A percentile compares a stretch with the other conserved stretches of the same genome.
Evolutionary conservation across 1,140 invertebrate species (phyloP).

Genomic region (Apis dorsata): DNA sequence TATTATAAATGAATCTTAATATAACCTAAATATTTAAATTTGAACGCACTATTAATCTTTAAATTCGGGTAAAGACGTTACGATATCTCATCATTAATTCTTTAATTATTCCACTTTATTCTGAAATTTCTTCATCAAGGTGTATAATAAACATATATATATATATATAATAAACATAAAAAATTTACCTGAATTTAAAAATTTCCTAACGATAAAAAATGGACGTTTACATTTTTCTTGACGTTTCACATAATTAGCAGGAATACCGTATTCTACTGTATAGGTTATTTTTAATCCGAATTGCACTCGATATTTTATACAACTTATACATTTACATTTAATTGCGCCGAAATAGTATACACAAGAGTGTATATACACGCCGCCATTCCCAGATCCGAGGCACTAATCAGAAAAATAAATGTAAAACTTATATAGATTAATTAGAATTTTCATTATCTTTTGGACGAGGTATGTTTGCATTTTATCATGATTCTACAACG

Average conservation of each 20-base stretch:
- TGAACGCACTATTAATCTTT: background rate
- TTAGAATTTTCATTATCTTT: background rate
- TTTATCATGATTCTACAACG: background rate
- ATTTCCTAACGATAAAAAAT: background rate
- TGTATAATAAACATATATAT: background rate
- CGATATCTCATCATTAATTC: background rate
- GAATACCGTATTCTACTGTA: conserved; percentile 19
- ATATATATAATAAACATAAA: background rate
- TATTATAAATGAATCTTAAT: background rate
- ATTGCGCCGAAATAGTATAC: conserved; percentile 33
- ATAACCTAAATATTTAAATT: conserved; percentile 1
- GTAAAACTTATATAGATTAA: background rate
- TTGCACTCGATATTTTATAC: conserved; percentile 52
- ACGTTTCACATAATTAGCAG: conserved; percentile 17
- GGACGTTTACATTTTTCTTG: background rate
- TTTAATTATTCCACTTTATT: background rate
- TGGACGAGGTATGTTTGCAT: background rate
- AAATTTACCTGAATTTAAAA: conserved; percentile 18
- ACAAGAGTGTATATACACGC: conserved; percentile 28
- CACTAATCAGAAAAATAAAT: conserved; percentile 17
- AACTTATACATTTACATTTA: conserved; percentile 46
- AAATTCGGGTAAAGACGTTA: conserved; percentile 4
- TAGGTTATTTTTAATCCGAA: conserved; percentile 31
- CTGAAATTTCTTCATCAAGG: background rate
- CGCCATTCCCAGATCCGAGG: conserved; percentile 30